These are phyloP conservation scores for Cheumatopsyche charites DNA, from an alignment of 1,140 invertebrate genomes.

Conservation along the genomic window DNA sequence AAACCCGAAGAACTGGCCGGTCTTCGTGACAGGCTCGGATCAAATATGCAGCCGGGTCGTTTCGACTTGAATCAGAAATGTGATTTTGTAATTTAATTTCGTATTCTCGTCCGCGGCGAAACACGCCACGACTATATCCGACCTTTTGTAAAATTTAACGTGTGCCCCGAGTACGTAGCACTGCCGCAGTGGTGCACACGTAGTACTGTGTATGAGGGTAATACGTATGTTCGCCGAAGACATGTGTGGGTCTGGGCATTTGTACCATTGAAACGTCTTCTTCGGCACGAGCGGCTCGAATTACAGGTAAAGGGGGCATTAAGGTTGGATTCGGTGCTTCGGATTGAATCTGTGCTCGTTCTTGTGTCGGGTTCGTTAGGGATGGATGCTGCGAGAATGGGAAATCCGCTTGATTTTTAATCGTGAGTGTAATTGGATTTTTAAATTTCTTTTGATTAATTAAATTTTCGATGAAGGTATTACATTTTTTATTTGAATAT, in stretches of 20 bases:
- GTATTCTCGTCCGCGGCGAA: constrained; percentile 17
- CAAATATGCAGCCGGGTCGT: constrained; percentile 25
- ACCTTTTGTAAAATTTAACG: constrained; percentile 26
- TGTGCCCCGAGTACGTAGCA: background rate
- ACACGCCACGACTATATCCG: constrained; percentile 25
- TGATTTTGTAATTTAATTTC: constrained; percentile 31
- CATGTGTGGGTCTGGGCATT: background rate
- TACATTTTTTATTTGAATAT: no score
- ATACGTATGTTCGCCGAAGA: background rate
- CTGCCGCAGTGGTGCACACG: background rate
- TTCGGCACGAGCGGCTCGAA: constrained; percentile 8
- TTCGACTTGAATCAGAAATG: constrained; percentile 29
- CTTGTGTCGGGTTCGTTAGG: no score
- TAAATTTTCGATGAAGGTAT: no score
- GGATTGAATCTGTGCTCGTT: no score
- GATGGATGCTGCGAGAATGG: no score
- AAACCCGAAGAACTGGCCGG: background rate
- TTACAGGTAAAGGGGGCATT: constrained; percentile 7
- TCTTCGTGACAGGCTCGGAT: constrained; percentile 17
- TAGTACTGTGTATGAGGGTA: background rate
- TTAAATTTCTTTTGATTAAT: no score
- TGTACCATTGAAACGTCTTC: constrained; percentile 15
- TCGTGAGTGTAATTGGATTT: no score
- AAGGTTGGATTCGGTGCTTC: no score
- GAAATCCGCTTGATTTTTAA: no score